Evolutionary conservation across 2,888 invertebrate genomes (phyloP), one percentile per base, ranked within the genome.

Genomic region (Abscondita cerata): DNA sequence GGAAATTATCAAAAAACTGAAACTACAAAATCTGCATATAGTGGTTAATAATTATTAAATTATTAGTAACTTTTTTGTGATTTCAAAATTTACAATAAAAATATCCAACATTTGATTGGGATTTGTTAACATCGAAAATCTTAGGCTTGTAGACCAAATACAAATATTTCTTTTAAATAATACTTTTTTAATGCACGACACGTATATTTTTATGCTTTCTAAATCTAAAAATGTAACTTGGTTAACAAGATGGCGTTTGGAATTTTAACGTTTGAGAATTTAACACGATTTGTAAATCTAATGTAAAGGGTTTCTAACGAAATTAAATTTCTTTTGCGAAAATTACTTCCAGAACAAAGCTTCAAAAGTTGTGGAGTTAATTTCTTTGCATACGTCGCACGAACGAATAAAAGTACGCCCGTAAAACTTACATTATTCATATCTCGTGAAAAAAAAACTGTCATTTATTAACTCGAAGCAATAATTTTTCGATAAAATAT

Each of bases 301-400:
- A 67, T 65, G 65, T 65, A 66, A 68, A 65, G 52, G 63, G 61
- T 65, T 68, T 68, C 65, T 68, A 66, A 68, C 65, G 61, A 67
- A 65, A 68, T 68, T 68, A 62, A 36, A 65, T 67, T 66, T 64
- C 68, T 68, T n/a, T 68, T 68, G 62, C 62, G 36, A 59, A 53
- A 64, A 65, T 66, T 65, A 67, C 58, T 65, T 56, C 64, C 56
- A 55, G 62, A 53, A 58, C 52, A 53, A 34, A 52, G 50, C 64
- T 47, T 56, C 68, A 67, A 66, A 66, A 68, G 69, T 69, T 66
- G 65, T 41, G 36, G 61, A 68, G 67, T 69, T 70, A 69, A 70
- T 70, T 70, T 69, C 64, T 64, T 63, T 59, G 61, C 58, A 62
- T 58, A 62, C 65, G 54, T 41, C 62, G 51, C 46, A 54, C 58